Base-by-base conservation (phyloP, 2,113 vertebrate genomes). In the Delphinus delphis region DNA sequence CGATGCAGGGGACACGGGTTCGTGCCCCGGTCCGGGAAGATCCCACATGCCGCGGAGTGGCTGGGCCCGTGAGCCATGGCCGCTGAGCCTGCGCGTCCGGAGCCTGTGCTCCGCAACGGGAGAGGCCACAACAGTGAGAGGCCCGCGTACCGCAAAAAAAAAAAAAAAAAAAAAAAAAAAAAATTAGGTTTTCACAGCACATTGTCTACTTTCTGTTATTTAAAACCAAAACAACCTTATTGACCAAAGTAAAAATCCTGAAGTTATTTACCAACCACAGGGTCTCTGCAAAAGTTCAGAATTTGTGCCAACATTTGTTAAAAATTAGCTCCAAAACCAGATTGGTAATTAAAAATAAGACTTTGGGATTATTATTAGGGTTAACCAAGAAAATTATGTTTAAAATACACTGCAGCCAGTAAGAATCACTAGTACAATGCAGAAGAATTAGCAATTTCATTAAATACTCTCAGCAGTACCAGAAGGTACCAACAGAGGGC, bases 401-500 rank as follows among this genome's bases (percentile, higher is more conserved):
- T 36, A 95, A 91, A 93, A 44, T 50, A 86, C 33, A 36, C 36
- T n/a, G 4, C 28, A 33, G 88, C 55, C 1, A 10, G n/a, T 6
- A 85, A 79, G 53, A 91, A 53, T 81, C 73, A 91, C 31, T 38
- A 68, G 14, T 10, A 41, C 5, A 79, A 58, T 33, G 17, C 28
- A 18, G 4, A 71, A 62, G 3, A 94, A 92, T 53, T 26, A 74
- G 73, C 15, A 36, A 82, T 76, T n/a, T 38, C 47, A 82, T 2
- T 36, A 50, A 67, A 63, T 20, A 58, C 50, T 74, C 87, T 65
- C 3, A 71, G 50, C 3, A 80, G 62, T 14, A 92, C 96, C 97
- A 98, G 93, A 95, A 97, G 73, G 38, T 86, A 68, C 97, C 94
- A 98, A 90, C 47, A 95, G 81, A 98, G 89, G 47, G 60, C 73